phyloP scores from a whole-genome alignment of 2,888 invertebrate species.

The Mantis religiosa region DNA sequence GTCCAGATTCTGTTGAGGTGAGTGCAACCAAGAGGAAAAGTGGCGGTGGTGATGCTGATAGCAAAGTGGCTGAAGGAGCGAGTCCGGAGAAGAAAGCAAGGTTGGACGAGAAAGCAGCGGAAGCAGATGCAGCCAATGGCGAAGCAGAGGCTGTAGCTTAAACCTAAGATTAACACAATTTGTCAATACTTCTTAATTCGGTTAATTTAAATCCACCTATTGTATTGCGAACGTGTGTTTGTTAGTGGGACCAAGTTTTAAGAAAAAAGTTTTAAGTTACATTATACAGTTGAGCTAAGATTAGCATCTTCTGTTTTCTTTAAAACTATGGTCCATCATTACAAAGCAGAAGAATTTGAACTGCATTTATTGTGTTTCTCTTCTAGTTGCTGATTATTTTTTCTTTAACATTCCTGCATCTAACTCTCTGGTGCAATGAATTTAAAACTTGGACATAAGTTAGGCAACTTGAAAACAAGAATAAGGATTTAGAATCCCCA shows the following conservation, averaged over 20 bases:
- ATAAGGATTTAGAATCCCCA: not conserved
- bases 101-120: constrained; percentile 54
- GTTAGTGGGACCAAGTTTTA: constrained; percentile 21
- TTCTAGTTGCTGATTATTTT: constrained; percentile 24
- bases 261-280: constrained; percentile 15
- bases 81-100: constrained; percentile 72
- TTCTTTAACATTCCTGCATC: constrained; percentile 29
- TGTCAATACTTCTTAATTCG: not conserved
- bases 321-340: not conserved
- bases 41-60: constrained; percentile 50
- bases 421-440: constrained; percentile 22
- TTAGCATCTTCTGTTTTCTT: constrained; percentile 21
- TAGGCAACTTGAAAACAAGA: not conserved
- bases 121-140: constrained; percentile 52
- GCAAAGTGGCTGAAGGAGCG: constrained; percentile 51
- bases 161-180: not conserved
- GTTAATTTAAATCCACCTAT: not conserved
- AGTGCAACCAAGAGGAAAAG: constrained; percentile 61
- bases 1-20: constrained; percentile 23
- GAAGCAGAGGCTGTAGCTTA: constrained; percentile 47
- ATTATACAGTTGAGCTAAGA: constrained; percentile 20
- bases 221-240: constrained; percentile 29
- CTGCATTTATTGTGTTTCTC: constrained; percentile 25
- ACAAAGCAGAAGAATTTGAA: constrained; percentile 14
- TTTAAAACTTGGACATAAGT: constrained; percentile 13